A percentile compares a stretch with the other conserved stretches of the same genome.
Conservation (phyloP, 2,797 vertebrate genomes). For the Spinus olivaceus region DNA sequence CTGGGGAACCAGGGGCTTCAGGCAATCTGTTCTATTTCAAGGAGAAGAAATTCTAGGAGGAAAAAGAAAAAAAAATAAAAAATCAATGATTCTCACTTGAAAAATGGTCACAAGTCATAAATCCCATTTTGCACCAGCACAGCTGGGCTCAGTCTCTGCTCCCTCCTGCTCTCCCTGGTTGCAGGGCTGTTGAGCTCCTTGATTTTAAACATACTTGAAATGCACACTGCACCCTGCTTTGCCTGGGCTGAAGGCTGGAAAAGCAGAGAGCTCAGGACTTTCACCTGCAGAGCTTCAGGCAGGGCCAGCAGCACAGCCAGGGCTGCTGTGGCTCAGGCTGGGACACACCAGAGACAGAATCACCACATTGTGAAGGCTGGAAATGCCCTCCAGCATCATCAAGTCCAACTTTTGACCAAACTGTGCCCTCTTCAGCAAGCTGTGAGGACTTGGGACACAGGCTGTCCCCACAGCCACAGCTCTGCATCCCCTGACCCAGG, state of each 20-base stretch:
- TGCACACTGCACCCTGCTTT: not conserved
- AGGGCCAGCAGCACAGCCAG: not conserved
- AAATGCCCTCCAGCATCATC: not conserved
- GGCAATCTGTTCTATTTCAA: not conserved
- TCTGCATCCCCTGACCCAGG: not conserved
- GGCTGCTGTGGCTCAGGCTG: not conserved
- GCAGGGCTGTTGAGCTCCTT: not conserved
- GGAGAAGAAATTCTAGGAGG: not conserved
- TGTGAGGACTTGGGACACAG: rapidly evolving
- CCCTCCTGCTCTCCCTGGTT: not conserved
- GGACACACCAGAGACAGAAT: not conserved
- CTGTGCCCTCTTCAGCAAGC: rapidly evolving
- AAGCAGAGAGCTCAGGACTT: rapidly evolving
- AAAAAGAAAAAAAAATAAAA: not conserved
- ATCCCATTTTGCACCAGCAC: not conserved
- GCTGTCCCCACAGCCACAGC: not conserved
- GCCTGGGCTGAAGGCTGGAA: not conserved
- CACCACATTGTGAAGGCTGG: rapidly evolving
- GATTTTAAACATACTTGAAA: not conserved
- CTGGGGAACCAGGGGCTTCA: not conserved
- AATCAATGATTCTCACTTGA: not conserved
- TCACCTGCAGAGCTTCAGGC: rapidly evolving
- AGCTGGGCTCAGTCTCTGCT: not conserved
- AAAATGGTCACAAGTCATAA: slow-evolving; percentile 7
- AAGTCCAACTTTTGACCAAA: not conserved